Conservation (phyloP, 1,140 invertebrate species). For the Nasonia longicornis region DNA sequence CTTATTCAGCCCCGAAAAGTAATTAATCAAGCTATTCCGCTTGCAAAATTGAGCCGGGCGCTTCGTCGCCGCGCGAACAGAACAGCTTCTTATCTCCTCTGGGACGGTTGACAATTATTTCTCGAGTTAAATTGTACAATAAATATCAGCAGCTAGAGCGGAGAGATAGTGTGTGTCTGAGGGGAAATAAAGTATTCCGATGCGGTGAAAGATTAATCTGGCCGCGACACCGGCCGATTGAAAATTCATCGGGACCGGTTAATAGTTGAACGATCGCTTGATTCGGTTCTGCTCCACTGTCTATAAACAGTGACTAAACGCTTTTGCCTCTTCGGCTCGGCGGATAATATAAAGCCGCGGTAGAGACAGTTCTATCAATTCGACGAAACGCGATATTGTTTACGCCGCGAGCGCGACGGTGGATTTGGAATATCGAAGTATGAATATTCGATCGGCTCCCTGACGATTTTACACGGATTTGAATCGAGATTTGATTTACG, state of each 20-base stretch:
- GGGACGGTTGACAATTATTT: conserved; percentile 44
- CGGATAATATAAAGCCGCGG: too few species aligned
- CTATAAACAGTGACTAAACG: conserved; percentile 27
- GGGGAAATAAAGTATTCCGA: conserved; percentile 39
- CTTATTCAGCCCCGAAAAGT: conserved; percentile 12
- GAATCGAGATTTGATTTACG: too few species aligned
- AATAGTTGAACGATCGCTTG: conserved; percentile 1
- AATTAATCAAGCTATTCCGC: conserved; percentile 36
- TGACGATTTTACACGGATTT: too few species aligned
- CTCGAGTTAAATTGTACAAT: conserved; percentile 45
- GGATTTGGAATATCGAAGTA: not conserved
- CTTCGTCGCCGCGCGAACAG: not conserved
- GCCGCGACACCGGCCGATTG: conserved; percentile 7
- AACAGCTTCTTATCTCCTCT: conserved; percentile 28
- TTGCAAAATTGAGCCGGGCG: conserved; percentile 31
- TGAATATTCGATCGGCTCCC: not conserved
- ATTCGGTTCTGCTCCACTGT: not conserved
- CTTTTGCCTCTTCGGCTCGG: not conserved
- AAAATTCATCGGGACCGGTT: conserved; percentile 10
- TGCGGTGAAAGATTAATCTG: conserved; percentile 39
- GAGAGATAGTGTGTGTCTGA: not conserved
- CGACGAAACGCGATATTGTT: too few species aligned
- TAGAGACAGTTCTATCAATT: too few species aligned
- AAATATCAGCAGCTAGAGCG: conserved; percentile 8
- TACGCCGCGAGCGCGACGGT: too few species aligned